These are phyloP conservation scores for Ametastegia equiseti DNA, from an alignment of 2,888 invertebrate genomes.

Conservation along the genomic window DNA sequence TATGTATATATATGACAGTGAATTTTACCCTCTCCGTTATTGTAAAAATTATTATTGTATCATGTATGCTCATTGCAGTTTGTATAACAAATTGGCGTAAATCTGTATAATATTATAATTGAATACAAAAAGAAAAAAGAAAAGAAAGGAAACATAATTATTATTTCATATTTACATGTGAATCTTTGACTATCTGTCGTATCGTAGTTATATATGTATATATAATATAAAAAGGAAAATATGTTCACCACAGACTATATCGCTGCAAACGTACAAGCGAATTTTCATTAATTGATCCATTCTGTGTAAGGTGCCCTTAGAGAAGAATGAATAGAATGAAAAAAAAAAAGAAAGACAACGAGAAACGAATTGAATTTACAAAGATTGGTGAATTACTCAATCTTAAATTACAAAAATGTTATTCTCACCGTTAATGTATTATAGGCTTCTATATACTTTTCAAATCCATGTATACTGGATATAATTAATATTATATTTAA, in stretches of 20 bases:
- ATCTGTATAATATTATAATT: background rate
- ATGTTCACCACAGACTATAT: background rate
- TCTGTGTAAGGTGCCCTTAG: too few relatives aligned
- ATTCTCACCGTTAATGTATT: too few relatives aligned
- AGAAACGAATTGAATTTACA: too few relatives aligned
- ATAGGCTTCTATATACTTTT: too few relatives aligned
- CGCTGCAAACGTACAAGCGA: background rate
- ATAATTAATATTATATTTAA: too few relatives aligned
- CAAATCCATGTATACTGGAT: too few relatives aligned
- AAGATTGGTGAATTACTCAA: too few relatives aligned
- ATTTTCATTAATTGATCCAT: too few relatives aligned
- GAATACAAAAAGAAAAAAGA: background rate
- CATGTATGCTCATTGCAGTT: background rate
- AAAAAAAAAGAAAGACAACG: too few relatives aligned
- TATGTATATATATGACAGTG: conserved; percentile 1
- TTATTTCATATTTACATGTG: background rate
- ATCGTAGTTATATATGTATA: too few relatives aligned
- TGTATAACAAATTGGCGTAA: background rate
- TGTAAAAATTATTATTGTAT: background rate
- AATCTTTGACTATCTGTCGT: background rate
- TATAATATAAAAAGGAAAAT: background rate
- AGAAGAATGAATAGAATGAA: too few relatives aligned
- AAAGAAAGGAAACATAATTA: background rate
- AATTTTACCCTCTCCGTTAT: background rate
- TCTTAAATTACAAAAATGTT: too few relatives aligned